Conservation (phyloP, 2,888 invertebrate species). For the Lypha dubia region DNA sequence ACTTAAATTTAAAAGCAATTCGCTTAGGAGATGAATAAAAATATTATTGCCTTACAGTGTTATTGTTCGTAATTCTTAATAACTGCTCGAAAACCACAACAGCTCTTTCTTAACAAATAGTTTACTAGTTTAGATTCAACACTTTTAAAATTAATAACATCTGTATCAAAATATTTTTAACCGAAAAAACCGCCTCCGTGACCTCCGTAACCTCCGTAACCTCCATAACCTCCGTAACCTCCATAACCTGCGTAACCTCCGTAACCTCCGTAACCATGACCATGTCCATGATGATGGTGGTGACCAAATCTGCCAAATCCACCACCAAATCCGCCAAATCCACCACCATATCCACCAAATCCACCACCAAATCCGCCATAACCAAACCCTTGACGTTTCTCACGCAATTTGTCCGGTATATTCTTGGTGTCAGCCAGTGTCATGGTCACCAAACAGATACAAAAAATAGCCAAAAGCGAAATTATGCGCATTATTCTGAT, state of each 20-base stretch:
- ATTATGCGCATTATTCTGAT: conserved; percentile 36
- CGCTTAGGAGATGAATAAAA: too few species aligned
- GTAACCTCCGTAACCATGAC: too few species aligned
- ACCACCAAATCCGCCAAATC: background rate
- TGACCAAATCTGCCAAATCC: too few species aligned
- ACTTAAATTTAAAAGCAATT: too few species aligned
- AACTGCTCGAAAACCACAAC: background rate
- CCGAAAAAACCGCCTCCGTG: conserved; percentile 7
- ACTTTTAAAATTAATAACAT: background rate
- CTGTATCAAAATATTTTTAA: background rate
- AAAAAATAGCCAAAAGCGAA: conserved; percentile 9
- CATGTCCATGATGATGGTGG: too few species aligned
- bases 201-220: background rate
- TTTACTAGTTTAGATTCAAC: background rate
- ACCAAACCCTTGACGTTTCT: conserved; percentile 32
- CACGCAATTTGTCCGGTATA: background rate
- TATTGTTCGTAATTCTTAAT: too few species aligned
- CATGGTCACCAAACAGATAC: conserved; percentile 1
- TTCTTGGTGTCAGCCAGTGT: background rate
- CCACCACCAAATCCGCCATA: conserved; percentile 37
- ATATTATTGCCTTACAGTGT: too few species aligned
- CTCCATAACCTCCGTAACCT: conserved; percentile 28
- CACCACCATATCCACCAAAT: conserved; percentile 27
- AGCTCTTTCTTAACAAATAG: background rate
- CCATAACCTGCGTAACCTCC: too few species aligned